Base-by-base conservation (phyloP, 1,140 invertebrate species). In the Drosophila ohnishii region DNA sequence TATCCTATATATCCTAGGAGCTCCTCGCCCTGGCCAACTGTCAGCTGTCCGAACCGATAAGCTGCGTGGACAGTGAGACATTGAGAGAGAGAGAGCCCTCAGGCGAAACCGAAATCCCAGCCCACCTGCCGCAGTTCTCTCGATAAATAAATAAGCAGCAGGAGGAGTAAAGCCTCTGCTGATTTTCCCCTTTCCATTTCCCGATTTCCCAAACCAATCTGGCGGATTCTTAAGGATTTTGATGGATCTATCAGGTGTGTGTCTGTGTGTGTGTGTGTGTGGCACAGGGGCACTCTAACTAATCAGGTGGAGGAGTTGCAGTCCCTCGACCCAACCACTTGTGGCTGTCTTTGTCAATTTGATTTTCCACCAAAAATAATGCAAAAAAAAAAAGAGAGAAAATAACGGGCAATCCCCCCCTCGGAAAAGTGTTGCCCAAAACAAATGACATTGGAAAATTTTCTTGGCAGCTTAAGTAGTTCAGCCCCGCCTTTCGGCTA, bases 341-440 rank as follows among this genome's bases (percentile, higher is more conserved):
- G 65, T 75, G 75, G 74, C 84, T 83, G 84, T 86, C 84, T 47
- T 74, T 86, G 75, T 87, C 83, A 88, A 83, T 88, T 88, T 73
- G 72, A 77, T 84, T 84, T 80, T 40, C 25, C 19, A 11, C 39
- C 10, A 48, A 48, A 25, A 16, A 55, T 34, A 67, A 25, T 13
- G 32, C 6, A 25, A 13, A 45, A 45, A n/a, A n/a, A 7, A 14
- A 14, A 14, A 9, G 8, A 32, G 2, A 32, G 11, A 25, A 45
- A 25, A 25, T 28, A 28, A 28, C 25, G 25, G 5, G 25, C 25
- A 32, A 2, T 32, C 7, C 30, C 30, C 30, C 34, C 44, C 40
- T 22, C 0, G 25, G 55, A 40, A 42, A 57, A 25, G 19, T 37
- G 19, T 3, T 32, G 11, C 4, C 13, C 11, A 10, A 34, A 53